Percentiles rank a stretch among this genome's conserved stretches.
These are phyloP conservation scores for Argya squamiceps DNA, from an alignment of 2,797 vertebrate genomes.

Conservation along the genomic window DNA sequence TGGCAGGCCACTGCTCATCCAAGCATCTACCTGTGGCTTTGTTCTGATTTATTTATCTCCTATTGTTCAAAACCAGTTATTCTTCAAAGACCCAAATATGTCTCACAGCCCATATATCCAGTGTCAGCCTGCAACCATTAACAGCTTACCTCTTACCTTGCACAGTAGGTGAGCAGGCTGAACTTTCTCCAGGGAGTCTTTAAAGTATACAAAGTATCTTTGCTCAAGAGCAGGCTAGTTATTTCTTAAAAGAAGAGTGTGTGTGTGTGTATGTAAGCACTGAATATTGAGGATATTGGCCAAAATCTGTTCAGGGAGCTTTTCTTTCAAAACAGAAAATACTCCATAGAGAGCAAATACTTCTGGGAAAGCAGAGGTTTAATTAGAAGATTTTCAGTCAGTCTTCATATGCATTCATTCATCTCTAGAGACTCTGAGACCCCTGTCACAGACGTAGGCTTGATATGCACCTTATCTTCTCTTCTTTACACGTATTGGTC, in stretches of 20 bases:
- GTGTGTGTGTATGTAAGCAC: neutral
- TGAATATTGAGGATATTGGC: neutral
- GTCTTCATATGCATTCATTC: neutral
- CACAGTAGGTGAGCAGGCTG: neutral
- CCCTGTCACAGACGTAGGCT: constrained; percentile 2
- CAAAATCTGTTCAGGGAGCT: neutral
- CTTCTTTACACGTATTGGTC: neutral
- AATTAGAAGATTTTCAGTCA: neutral
- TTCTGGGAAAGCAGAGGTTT: neutral
- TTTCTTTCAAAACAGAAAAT: neutral
- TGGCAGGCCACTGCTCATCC: neutral
- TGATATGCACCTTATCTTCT: constrained; percentile 31
- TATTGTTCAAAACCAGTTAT: neutral
- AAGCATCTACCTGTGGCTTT: neutral
- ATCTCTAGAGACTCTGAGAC: neutral
- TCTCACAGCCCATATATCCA: neutral
- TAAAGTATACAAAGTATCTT: neutral
- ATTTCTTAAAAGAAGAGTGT: neutral
- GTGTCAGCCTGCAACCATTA: neutral
- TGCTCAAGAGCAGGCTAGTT: neutral
- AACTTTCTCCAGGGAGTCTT: neutral
- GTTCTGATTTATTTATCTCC: neutral
- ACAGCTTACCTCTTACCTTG: neutral
- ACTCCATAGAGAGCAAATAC: neutral
- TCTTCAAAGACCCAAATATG: neutral